These are phyloP conservation scores for Oostethus manadensis DNA, from an alignment of 2,113 vertebrate species.

Conservation along the genomic window DNA sequence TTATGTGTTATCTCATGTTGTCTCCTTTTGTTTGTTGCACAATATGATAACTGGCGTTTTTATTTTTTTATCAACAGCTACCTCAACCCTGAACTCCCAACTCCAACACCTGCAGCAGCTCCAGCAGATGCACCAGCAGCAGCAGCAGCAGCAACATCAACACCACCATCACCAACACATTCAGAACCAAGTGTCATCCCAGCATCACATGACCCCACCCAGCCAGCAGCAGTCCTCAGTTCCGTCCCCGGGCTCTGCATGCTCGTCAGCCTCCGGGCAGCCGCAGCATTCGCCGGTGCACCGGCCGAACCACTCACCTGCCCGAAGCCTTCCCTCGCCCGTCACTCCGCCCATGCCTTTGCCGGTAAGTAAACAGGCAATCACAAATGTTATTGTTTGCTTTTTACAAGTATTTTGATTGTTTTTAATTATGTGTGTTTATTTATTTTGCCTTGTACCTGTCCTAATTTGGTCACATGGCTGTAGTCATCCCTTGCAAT, in stretches of 20 bases:
- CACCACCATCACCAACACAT: conserved; percentile 84
- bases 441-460: too few species aligned
- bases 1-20: conserved; percentile 20
- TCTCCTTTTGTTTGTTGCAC: not conserved
- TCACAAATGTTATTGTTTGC: too few species aligned
- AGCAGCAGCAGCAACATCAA: conserved; percentile 88
- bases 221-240: conserved; percentile 72
- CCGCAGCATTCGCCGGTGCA: conserved; percentile 78
- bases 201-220: conserved; percentile 75
- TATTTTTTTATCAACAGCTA: conserved; percentile 78
- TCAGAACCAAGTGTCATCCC: conserved; percentile 65
- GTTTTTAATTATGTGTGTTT: too few species aligned
- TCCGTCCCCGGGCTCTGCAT: conserved; percentile 68
- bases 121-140: conserved; percentile 95
- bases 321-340: conserved; percentile 85
- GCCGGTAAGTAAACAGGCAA: conserved; percentile 71
- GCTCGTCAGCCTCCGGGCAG: conserved; percentile 76
- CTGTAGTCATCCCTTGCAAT: too few species aligned
- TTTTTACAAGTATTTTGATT: too few species aligned
- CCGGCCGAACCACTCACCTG: conserved; percentile 88
- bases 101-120: conserved; percentile 98
- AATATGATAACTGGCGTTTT: conserved; percentile 4
- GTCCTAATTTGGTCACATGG: too few species aligned
- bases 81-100: conserved; percentile 98
- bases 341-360: conserved; percentile 88